Evolutionary conservation across 2,888 invertebrate genomes (phyloP), one percentile per base, ranked within the genome.

Genomic region (Rhyacophila evoluta): DNA sequence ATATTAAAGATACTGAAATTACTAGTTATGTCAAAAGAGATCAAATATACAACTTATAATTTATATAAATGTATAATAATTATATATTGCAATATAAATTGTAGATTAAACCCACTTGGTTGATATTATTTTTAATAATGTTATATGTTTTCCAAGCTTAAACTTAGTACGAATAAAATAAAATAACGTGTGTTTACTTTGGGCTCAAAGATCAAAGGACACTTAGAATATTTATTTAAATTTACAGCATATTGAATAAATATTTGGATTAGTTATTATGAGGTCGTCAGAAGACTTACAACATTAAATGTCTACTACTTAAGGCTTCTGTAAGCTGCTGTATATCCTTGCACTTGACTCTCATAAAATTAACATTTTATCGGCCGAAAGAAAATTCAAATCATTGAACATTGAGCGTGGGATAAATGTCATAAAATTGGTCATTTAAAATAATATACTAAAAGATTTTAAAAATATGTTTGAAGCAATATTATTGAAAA

Each of bases 211-310:
- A 15, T 55, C 19, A 55, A 19, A n/a, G n/a, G n/a, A n/a, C n/a
- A n/a, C n/a, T n/a, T n/a, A n/a, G 19, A 15, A 10, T 19, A 15
- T 6, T 41, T 41, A 41, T n/a, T 41, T n/a, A 41, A 55, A 55
- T 55, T 55, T 55, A 55, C 55, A 19, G 19, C 8, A 8, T 55
- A 55, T 55, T 55, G 74, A 77, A 77, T 79, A 77, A 76, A 77
- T 77, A 74, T 79, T 79, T 79, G 79, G 77, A 79, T 79, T 79
- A 79, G 29, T 67, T 68, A 68, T 74, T 74, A 69, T 37, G 25
- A 39, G 39, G 28, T 36, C 68, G 15, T 29, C 72, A 72, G 28
- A 10, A 15, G 11, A 68, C 15, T 67, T 77, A 37, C 37, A 29
- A 28, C 25, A 69, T 39, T 37, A 70, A 75, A 75, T 55, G 41